Conservation (phyloP, 2,888 invertebrate species). For the Nasonovia ribisnigri region DNA sequence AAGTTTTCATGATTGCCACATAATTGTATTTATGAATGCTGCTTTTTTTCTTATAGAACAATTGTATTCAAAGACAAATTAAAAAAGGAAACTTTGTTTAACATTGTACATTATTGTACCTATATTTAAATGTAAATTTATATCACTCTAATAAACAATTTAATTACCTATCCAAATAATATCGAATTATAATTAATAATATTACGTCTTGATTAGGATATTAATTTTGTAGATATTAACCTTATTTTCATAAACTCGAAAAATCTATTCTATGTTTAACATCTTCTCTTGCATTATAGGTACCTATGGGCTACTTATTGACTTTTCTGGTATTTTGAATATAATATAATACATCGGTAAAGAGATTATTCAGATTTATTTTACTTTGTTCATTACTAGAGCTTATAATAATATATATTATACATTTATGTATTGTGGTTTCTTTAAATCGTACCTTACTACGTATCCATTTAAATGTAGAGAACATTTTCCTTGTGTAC, state of each 20-base stretch:
- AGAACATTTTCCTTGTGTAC: neutral
- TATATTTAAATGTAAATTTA: constrained; percentile 41
- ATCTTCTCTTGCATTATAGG: neutral
- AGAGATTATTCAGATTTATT: neutral
- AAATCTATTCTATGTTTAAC: neutral
- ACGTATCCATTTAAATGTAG: neutral
- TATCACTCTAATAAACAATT: constrained; percentile 31
- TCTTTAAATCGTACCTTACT: neutral
- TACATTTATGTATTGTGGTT: neutral
- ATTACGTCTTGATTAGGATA: neutral
- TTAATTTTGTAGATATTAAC: neutral
- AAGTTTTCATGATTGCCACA: constrained; percentile 48
- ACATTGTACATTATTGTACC: neutral
- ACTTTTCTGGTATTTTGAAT: neutral
- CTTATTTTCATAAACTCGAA: neutral
- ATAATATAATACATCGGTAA: neutral
- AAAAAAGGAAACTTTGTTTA: constrained; percentile 35
- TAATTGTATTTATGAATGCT: constrained; percentile 47
- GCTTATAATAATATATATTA: neutral
- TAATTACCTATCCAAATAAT: constrained; percentile 9
- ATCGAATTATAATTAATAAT: constrained; percentile 25
- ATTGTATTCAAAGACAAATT: constrained; percentile 43
- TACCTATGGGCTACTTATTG: neutral
- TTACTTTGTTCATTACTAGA: neutral
- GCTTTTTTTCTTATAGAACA: constrained; percentile 26